phyloP scores from a whole-genome alignment of 2,888 invertebrate genomes.

The Phlogophora meticulosa region DNA sequence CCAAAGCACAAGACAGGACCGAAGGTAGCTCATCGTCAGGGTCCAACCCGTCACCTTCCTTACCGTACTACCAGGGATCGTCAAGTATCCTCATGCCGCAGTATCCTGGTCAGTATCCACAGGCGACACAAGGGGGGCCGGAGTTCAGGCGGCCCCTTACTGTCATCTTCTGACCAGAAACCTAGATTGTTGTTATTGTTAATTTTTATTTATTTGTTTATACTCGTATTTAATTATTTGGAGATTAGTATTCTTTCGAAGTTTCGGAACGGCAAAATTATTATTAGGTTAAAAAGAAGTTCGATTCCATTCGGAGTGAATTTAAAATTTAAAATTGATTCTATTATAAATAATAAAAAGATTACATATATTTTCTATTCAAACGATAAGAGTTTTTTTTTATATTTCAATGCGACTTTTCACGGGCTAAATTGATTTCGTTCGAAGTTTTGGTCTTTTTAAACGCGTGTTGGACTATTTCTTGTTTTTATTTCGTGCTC shows the following conservation, averaged over 20 bases:
- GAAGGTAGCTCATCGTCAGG: conserved; percentile 92
- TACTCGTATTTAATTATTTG: conserved; percentile 63
- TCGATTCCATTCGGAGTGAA: conserved; percentile 13
- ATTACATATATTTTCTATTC: conserved; percentile 48
- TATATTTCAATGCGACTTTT: conserved; percentile 13
- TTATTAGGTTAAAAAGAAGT: conserved; percentile 11
- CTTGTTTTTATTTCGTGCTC: conserved; percentile 72
- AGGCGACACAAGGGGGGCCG: conserved; percentile 91
- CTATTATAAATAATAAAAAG: conserved; percentile 43
- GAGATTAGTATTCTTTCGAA: conserved; percentile 37
- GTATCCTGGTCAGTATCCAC: conserved; percentile 92
- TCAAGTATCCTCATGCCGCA: conserved; percentile 93
- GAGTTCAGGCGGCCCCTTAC: conserved; percentile 94
- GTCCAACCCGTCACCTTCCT: conserved; percentile 92
- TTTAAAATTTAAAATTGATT: conserved; percentile 49
- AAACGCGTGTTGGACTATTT: conserved; percentile 56
- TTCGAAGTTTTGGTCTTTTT: conserved; percentile 45
- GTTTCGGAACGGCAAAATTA: conserved; percentile 14
- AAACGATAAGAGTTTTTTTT: conserved; percentile 23
- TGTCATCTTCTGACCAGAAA: conserved; percentile 96
- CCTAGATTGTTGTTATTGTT: conserved; percentile 72
- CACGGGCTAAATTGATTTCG: conserved; percentile 32
- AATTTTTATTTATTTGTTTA: conserved; percentile 67
- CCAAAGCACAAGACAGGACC: conserved; percentile 88
- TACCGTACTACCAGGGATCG: conserved; percentile 91